A percentile compares a stretch with the other conserved stretches of the same genome.
phyloP scores from a whole-genome alignment of 2,797 vertebrate genomes.

The Paratrypauchen microcephalus region DNA sequence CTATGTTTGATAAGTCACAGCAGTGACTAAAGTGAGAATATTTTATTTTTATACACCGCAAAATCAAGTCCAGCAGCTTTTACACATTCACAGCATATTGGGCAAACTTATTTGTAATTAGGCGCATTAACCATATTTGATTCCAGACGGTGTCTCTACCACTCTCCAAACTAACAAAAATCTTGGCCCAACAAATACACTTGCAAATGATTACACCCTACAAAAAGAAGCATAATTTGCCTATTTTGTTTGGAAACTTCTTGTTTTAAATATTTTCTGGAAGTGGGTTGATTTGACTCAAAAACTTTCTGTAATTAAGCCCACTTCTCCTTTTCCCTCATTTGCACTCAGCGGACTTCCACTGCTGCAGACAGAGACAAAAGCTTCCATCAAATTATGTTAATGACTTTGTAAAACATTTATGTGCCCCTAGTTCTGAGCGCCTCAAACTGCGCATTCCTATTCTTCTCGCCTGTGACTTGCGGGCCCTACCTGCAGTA shows the following conservation, averaged over 20 bases:
- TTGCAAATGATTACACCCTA: constrained; percentile 9
- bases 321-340: constrained; percentile 27
- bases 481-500: constrained; percentile 56
- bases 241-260: constrained; percentile 5
- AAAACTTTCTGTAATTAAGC: constrained; percentile 42
- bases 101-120: constrained; percentile 5
- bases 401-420: constrained; percentile 75
- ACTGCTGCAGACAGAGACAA: constrained; percentile 37
- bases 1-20: background rate
- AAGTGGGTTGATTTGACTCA: constrained; percentile 33
- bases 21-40: too few species aligned
- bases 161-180: background rate
- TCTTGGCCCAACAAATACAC: constrained; percentile 7
- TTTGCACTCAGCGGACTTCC: constrained; percentile 36
- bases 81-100: background rate
- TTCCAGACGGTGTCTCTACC: constrained; percentile 3
- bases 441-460: constrained; percentile 59
- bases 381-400: constrained; percentile 69
- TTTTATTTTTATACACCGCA: background rate
- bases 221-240: constrained; percentile 2
- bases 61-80: background rate
- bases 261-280: constrained; percentile 9
- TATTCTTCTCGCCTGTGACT: constrained; percentile 46
- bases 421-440: constrained; percentile 61
- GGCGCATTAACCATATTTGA: constrained; percentile 8